phyloP scores from a whole-genome alignment of 2,888 invertebrate species.

The Sialis lutaria region DNA sequence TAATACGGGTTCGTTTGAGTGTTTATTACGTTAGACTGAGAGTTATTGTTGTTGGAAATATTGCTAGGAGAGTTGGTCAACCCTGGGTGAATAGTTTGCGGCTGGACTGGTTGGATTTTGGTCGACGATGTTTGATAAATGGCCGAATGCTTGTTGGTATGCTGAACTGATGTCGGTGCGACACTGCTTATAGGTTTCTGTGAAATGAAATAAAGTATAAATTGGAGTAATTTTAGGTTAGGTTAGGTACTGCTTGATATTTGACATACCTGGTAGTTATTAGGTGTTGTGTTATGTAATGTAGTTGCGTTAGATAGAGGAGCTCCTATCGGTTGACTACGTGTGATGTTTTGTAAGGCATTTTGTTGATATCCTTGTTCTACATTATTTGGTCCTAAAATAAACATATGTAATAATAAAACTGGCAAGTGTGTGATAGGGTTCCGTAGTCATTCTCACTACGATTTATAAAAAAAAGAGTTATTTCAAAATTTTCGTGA shows the following conservation, averaged over 20 bases:
- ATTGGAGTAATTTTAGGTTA: no score
- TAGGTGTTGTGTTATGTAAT: constrained; percentile 32
- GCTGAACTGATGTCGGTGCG: constrained; percentile 58
- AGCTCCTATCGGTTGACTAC: constrained; percentile 19
- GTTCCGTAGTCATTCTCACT: no score
- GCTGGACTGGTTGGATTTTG: constrained; percentile 65
- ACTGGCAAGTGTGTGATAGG: no score
- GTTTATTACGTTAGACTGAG: constrained; percentile 22
- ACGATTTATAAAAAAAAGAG: no score
- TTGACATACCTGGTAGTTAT: constrained; percentile 6
- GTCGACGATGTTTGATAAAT: constrained; percentile 68
- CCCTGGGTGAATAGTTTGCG: constrained; percentile 39
- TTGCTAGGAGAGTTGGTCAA: not conserved
- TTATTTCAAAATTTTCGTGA: no score
- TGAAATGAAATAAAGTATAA: constrained; percentile 11
- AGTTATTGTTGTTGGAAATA: constrained; percentile 24
- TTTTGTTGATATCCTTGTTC: not conserved
- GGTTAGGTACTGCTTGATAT: not conserved
- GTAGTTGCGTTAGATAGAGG: constrained; percentile 18
- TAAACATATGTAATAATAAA: not conserved
- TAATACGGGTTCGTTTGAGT: not conserved
- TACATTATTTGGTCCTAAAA: not conserved
- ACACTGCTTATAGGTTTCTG: constrained; percentile 79
- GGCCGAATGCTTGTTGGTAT: constrained; percentile 50
- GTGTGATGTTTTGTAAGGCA: not conserved